Evolutionary conservation across 2,888 invertebrate species (phyloP).

Genomic region (Petrolisthes cinctipes): DNA sequence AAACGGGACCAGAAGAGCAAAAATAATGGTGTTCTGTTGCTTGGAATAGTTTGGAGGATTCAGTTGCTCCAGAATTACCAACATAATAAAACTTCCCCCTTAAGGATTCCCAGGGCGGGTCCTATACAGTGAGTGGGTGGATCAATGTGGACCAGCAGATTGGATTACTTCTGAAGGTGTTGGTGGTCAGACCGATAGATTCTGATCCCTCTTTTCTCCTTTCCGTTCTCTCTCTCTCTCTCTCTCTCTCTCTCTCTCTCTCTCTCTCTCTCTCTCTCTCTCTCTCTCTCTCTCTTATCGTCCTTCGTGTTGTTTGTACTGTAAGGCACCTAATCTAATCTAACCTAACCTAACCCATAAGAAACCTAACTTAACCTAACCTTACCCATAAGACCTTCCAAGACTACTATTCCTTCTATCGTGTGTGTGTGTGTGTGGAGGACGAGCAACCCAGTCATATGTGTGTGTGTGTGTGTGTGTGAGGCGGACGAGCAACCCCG

Average conservation of each 20-base stretch:
- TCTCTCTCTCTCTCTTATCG: not conserved
- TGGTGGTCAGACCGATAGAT: slow-evolving; percentile 19
- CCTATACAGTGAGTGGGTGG: slow-evolving; percentile 19
- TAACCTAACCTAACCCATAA: no score
- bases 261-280: slow-evolving; percentile 1
- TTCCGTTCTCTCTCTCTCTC: not conserved
- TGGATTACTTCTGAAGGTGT: slow-evolving; percentile 35
- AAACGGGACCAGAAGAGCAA: no score
- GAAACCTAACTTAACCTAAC: no score
- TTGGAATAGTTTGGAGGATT: no score
- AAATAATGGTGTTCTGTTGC: no score
- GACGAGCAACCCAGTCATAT: no score
- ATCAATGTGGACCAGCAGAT: slow-evolving; percentile 20
- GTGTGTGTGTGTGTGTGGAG: no score
- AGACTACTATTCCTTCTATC: no score
- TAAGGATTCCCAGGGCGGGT: not conserved
- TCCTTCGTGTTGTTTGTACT: not conserved
- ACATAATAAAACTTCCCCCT: not conserved
- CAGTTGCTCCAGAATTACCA: not conserved
- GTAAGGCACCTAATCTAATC: not conserved
- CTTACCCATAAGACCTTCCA: no score
- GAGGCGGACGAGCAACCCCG: no score
- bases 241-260: slow-evolving; percentile 1
- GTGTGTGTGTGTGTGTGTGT: no score
- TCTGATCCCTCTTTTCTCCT: not conserved